Evolutionary conservation across 2,113 vertebrate species (phyloP), one percentile per base, ranked within the genome.

Genomic region (Campylorhamphus procurvoides): DNA sequence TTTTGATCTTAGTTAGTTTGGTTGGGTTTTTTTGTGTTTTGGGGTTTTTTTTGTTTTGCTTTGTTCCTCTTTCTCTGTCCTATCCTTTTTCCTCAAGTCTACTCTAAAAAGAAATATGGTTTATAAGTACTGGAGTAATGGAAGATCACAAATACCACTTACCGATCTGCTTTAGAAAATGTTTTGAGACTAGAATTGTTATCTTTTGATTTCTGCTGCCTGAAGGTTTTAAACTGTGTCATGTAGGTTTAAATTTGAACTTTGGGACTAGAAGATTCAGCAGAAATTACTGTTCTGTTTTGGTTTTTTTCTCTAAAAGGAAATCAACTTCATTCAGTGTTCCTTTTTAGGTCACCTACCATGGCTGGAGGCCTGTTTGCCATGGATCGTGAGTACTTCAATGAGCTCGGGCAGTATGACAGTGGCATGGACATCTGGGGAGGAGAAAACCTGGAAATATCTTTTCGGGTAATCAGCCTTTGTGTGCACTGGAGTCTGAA

Each of bases 361-460:
- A 99, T 99, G 99, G 99, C 99, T 7, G 99, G 99, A 23, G 99
- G 99, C 8, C 93, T 99, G n/a, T 99, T 99, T 55, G 99, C 99
- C 19, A 99, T 99, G 98, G 97, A 99, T 94, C 98, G 99, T n/a
- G 98, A 98, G 83, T 99, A 99, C 84, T 99, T 99, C 49, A 98
- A 97, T 5, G 99, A 99, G 37, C 98, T 99, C 1, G 99, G 99
- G 23, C 98, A 99, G 82, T 99, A 99, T 5, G 99, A 99, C 66
- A 98, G 98, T 1, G 99, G 99, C 93, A 99, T 99, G 99, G 99
- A 99, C 95, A 99, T 99, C 97, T 99, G 99, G 99, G 99, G 99
- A 72, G 99, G 99, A 66, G 99, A 99, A 76, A 99, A 99, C 91
- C 96, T 99, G 96, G 99, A 99, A 94, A 99, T 99, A 94, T 99